Evolutionary conservation across 2,797 vertebrate species (phyloP).

Genomic region (Lepus oiostolus): DNA sequence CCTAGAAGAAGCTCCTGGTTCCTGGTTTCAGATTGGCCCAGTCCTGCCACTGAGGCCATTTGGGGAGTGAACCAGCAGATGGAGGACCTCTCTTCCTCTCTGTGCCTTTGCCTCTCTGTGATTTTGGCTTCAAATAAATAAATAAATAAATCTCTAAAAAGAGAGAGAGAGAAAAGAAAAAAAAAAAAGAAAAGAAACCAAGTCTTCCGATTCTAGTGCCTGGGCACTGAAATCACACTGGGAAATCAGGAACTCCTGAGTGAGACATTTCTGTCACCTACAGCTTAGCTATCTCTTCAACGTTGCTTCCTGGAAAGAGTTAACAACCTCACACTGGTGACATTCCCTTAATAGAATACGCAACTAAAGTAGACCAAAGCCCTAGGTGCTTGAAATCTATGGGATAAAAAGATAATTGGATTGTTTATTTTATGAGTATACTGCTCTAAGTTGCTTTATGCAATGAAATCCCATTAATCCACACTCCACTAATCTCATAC

Average conservation of each 20-base stretch:
- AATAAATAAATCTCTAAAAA: no score
- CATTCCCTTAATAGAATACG: constrained; percentile 23
- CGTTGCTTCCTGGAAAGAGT: background rate
- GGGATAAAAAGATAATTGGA: constrained; percentile 63
- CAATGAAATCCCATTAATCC: constrained; percentile 59
- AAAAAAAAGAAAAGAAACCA: no score
- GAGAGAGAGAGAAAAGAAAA: no score
- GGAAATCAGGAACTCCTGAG: background rate
- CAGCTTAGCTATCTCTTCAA: background rate
- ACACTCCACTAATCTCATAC: constrained; percentile 54
- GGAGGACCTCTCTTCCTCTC: no score
- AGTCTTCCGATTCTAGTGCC: background rate
- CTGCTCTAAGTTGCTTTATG: constrained; percentile 54
- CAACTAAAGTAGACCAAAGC: constrained; percentile 41
- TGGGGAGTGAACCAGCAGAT: no score
- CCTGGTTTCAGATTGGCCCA: no score
- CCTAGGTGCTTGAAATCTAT: constrained; percentile 45
- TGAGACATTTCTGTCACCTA: background rate
- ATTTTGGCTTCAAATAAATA: no score
- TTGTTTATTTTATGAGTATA: constrained; percentile 64
- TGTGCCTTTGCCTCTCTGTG: no score
- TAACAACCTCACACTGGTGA: background rate
- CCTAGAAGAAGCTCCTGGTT: no score
- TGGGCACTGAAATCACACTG: background rate
- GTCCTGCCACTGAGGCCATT: no score